Base-by-base conservation (phyloP, 2,888 invertebrate species). In the Dasypogon diadema region DNA sequence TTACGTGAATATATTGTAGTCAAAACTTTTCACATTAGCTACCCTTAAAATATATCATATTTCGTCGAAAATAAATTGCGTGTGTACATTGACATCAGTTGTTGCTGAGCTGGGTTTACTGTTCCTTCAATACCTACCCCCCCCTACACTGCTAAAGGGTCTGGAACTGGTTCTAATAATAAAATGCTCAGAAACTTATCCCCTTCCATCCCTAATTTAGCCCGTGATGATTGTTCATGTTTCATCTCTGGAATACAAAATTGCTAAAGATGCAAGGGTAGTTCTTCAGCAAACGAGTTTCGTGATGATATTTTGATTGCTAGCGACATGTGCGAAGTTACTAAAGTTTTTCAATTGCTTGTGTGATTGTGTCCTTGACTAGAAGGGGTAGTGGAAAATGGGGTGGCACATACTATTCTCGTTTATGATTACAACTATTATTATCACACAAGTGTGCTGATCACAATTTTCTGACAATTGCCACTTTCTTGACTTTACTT, bases 301-400 rank as follows among this genome's bases (percentile, higher is more conserved):
- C 60, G 60, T 60, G 60, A 60, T 22, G 48, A 65, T 48, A 65
- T 65, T 65, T 65, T 65, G 46, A 65, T 65, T 46, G 26, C 48
- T 24, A 46, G 65, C 65, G 65, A 65, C 65, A 65, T 65, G 65
- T 65, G 65, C 65, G 48, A 65, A 65, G 65, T 65, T 65, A 65
- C 65, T 65, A 48, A 65, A 65, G 48, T 65, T 65, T 65, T 65
- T 65, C 65, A 65, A 65, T 65, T 65, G 65, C 18, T 65, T 24
- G 14, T 24, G 14, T 65, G 42, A 65, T 65, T 65, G 65, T 46
- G 48, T 34, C 65, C 48, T 65, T 46, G 65, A 42, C 4, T n/a
- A 21, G 5, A 42, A 2, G 2, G n/a, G 12, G n/a, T 6, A 42
- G 12, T 42, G n/a, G 2, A 12, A 42, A n/a, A 42, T 12, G 42